Percentiles rank a stretch among this genome's conserved stretches.
These are phyloP conservation scores for Condylostylus longicornis DNA, from an alignment of 1,140 invertebrate species.

Conservation along the genomic window DNA sequence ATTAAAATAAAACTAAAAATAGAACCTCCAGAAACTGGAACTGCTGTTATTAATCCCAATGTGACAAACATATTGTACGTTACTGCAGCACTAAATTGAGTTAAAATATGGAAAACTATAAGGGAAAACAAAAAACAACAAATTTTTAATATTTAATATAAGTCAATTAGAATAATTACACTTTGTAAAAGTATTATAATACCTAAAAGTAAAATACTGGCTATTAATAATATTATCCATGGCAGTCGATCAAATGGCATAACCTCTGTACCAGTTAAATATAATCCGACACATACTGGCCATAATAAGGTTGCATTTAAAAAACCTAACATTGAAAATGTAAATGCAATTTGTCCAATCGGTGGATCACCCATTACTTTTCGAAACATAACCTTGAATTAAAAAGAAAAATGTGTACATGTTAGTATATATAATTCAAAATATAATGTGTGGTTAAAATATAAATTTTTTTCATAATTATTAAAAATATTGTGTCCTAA, in stretches of 20 bases:
- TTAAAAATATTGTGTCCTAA: background rate
- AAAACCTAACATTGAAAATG: constrained; percentile 73
- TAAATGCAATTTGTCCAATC: constrained; percentile 71
- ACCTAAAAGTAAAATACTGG: constrained; percentile 64
- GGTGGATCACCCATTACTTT: constrained; percentile 83
- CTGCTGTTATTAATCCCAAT: constrained; percentile 75
- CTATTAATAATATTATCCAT: constrained; percentile 61
- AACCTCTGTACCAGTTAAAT: constrained; percentile 68
- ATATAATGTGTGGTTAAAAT: background rate
- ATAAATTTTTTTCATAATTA: background rate
- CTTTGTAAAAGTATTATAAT: too few species aligned
- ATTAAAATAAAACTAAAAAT: too few species aligned
- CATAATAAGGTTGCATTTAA: constrained; percentile 70
- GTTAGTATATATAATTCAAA: background rate
- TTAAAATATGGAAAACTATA: constrained; percentile 77
- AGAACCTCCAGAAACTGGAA: constrained; percentile 82
- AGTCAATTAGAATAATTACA: too few species aligned
- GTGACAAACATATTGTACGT: constrained; percentile 90
- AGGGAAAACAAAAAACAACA: constrained; percentile 29
- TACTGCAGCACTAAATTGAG: constrained; percentile 76
- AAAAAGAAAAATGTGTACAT: constrained; percentile 7
- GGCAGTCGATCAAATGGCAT: constrained; percentile 62
- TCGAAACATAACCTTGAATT: constrained; percentile 64
- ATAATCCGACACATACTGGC: constrained; percentile 69
- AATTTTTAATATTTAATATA: constrained; percentile 5